Percentiles rank a stretch among this genome's conserved stretches.
Conservation (phyloP, 2,797 vertebrate genomes). For the Bradypus variegatus region DNA sequence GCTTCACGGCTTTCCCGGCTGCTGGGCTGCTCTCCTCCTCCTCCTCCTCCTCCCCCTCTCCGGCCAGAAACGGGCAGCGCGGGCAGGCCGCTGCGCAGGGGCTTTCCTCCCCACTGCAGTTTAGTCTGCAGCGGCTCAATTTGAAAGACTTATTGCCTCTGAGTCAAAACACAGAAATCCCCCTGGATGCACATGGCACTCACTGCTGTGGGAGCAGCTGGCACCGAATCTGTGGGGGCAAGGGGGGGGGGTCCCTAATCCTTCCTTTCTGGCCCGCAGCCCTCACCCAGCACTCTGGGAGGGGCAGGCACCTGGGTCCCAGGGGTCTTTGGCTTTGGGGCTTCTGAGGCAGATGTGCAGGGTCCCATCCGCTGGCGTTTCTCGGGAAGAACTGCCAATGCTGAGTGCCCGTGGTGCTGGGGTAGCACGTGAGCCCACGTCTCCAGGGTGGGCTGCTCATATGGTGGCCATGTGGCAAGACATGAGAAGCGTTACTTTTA, state of each 20-base stretch:
- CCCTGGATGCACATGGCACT: background rate
- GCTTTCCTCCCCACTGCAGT: conserved; percentile 51
- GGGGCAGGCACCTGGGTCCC: background rate
- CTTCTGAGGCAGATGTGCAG: background rate
- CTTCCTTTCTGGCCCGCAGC: background rate
- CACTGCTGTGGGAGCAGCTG: background rate
- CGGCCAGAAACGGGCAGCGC: background rate
- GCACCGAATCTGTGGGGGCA: background rate
- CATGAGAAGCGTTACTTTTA: background rate
- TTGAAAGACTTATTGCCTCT: conserved; percentile 33
- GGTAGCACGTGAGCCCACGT: background rate
- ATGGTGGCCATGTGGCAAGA: background rate
- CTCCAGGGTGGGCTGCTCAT: background rate
- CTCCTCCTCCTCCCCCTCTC: background rate
- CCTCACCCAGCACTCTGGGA: background rate
- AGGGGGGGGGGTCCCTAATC: background rate
- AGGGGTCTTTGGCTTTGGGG: background rate
- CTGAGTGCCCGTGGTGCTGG: rapidly evolving
- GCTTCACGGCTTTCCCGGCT: background rate
- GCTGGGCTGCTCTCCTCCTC: too few relatives aligned
- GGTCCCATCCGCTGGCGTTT: too few relatives aligned
- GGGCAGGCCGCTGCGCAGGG: background rate
- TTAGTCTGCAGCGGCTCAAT: conserved; percentile 17
- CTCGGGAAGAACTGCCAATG: rapidly evolving
- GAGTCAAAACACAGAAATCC: conserved; percentile 63